Percentiles rank a stretch among this genome's conserved stretches.
Evolutionary conservation across 2,888 invertebrate species (phyloP).

Genomic region (Syritta pipiens): DNA sequence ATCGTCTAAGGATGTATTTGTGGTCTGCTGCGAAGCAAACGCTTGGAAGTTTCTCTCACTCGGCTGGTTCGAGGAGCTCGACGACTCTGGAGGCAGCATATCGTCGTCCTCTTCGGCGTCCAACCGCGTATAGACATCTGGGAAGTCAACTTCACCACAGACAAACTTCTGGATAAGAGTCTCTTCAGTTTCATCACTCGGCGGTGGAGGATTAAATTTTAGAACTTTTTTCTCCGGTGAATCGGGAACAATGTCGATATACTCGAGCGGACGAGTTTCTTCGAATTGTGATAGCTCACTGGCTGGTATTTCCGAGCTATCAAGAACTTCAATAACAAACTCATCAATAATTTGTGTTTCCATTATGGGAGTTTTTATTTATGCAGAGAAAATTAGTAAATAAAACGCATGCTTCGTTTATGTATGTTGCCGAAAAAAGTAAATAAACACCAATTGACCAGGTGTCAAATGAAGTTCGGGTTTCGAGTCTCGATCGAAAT

Average conservation of each 20-base stretch:
- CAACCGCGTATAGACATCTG: conserved; percentile 81
- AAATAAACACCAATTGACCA: too few species aligned
- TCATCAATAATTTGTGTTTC: too few species aligned
- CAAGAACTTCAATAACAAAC: conserved; percentile 75
- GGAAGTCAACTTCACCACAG: conserved; percentile 86
- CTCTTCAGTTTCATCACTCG: conserved; percentile 77
- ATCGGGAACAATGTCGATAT: conserved; percentile 71
- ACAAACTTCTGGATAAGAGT: conserved; percentile 85
- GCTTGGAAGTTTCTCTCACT: conserved; percentile 16
- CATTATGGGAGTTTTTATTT: too few species aligned
- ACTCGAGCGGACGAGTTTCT: conserved; percentile 75
- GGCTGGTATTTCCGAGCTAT: conserved; percentile 75
- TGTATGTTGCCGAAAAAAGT: too few species aligned
- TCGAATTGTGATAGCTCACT: conserved; percentile 76
- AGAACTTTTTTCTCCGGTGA: not conserved
- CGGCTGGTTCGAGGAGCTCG: not conserved
- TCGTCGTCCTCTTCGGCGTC: conserved; percentile 80
- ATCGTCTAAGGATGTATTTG: conserved; percentile 54
- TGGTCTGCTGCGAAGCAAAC: not conserved
- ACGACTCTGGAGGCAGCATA: conserved; percentile 41
- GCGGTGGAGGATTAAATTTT: not conserved
- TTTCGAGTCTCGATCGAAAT: too few species aligned
- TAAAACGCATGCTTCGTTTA: too few species aligned
- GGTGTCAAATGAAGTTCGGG: too few species aligned
- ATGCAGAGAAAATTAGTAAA: too few species aligned